Evolutionary conservation across 2,888 invertebrate species (phyloP), one percentile per base, ranked within the genome.

Genomic region (Pseudococcus viburni): DNA sequence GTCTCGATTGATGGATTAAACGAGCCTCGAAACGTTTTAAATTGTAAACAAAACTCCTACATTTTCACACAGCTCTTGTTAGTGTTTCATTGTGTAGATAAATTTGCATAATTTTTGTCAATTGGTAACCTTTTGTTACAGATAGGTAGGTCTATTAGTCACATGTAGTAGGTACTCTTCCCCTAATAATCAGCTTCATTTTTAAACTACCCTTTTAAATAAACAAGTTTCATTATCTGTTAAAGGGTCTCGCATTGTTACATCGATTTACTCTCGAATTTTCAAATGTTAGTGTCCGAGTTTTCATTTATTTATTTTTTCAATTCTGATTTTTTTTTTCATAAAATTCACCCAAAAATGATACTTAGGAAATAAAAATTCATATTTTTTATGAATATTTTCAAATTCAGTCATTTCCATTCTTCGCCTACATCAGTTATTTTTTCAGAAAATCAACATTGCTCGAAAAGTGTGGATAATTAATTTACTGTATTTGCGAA

Each of bases 101-200:
- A 22, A 64, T 64, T 64, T 64, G 64, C 64, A 64, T 64, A 64
- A 51, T 12, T 12, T 51, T 51, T 15, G 59, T n/a, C 15, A 4
- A 59, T n/a, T 59, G 59, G n/a, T n/a, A 59, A n/a, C 15, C 59
- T 42, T 42, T 51, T 73, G 12, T 73, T 5, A 33, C 73, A 26
- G 2, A 6, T 15, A 12, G 33, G 33, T 26, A 11, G 15, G 26
- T 15, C 73, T 26, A 26, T 73, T 73, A 33, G 22, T 73, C 73
- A 73, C 73, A 51, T 42, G 42, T 19, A n/a, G 68, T 68, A 42
- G 42, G 9, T 42, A 42, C 9, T 26, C 26, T 26, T 73, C 73
- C 73, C 73, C 73, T 33, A 73, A 73, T 73, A 73, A 73, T 26
- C 73, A 33, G 59, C n/a, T 59, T n/a, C 73, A 4, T 73, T 73